Evolutionary conservation across 2,888 invertebrate species (phyloP), one percentile per base, ranked within the genome.

Genomic region (Pasiphila rectangulata): DNA sequence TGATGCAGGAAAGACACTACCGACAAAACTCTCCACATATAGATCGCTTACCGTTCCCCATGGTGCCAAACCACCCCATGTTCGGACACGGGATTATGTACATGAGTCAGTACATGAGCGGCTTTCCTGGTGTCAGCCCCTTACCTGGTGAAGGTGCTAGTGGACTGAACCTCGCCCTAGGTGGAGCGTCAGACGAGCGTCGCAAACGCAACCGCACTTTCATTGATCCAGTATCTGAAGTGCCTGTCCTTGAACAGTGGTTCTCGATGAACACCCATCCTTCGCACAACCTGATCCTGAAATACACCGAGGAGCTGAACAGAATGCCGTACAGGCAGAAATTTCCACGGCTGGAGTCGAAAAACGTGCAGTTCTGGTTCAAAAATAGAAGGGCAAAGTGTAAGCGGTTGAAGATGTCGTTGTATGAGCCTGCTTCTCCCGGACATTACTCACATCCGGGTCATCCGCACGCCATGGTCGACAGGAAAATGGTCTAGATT

Each of bases 321-420:
- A 92, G 95, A 56, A 98, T 98, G 94, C 96, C 97, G 40, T 99
- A 99, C 81, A 90, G 99, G 71, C 98, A 98, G 85, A 98, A 99
- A 83, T 99, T 99, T 81, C 99, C 99, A 1, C 94, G 97, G n/a
- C 90, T 99, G 54, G 99, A 99, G 79, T 97, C 98, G 29, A 99
- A 99, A 89, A 99, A 99, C 78, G 98, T 99, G 59, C 99, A 99
- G 84, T 98, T 99, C 80, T 99, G 99, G 99, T 99, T 98, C 87
- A 98, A 98, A 83, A 99, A 99, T 78, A 94, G 99, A 29, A 92
- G 99, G 46, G 99, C 99, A 63, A 99, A 99, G 86, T 98, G 98
- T 83, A 99, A 99, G 89, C 92, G 99, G 50, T 90, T 98, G 71
- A 96, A 97, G 83, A 96, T 96, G 95, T 95, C 96, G 0, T 82